Evolutionary conservation across 2,888 invertebrate species (phyloP), one percentile per base, ranked within the genome.

Genomic region (Drosophila borborema): DNA sequence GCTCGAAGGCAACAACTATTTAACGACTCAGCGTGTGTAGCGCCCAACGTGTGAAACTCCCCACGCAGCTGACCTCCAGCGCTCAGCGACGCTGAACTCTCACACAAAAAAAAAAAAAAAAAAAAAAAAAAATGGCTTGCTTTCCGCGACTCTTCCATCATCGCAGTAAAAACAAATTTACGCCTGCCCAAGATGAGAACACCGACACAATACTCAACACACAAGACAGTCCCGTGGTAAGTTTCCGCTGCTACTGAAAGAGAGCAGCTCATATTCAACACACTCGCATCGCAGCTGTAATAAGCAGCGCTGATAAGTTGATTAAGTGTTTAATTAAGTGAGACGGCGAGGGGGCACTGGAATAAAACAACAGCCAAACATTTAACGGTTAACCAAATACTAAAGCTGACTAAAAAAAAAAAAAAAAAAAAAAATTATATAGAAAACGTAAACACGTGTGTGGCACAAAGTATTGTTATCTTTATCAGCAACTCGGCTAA

Each of bases 171-270:
- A 85, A 83, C 77, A 92, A 91, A 81, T 91, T 92, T 59, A 86
- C 81, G 45, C 92, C 91, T 10, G 83, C 88, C 38, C 79, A 85
- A 65, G 91, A 91, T 76, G 90, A 81, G 61, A 91, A 92, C 74
- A 90, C 78, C 61, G 91, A 91, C 80, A 91, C 91, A 48, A 77
- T 91, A 76, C 81, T 91, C 75, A 89, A 90, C 76, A 88, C 74
- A 64, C 79, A 72, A 54, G 86, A 91, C 53, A 90, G 83, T 48
- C 82, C 90, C 41, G 92, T 92, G 92, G 91, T 91, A 80, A 92
- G 91, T 92, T 77, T 63, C 43, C 14, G 18, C 18, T 4, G 14
- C 41, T 6, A 36, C 45, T 38, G 23, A 12, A 20, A 60, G 43
- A 67, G 62, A 41, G 62, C 41, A 63, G 2, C 7, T 28, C 55